Evolutionary conservation across 1,140 invertebrate species (phyloP), one percentile per base, ranked within the genome.

Genomic region (Megalopta genalis): DNA sequence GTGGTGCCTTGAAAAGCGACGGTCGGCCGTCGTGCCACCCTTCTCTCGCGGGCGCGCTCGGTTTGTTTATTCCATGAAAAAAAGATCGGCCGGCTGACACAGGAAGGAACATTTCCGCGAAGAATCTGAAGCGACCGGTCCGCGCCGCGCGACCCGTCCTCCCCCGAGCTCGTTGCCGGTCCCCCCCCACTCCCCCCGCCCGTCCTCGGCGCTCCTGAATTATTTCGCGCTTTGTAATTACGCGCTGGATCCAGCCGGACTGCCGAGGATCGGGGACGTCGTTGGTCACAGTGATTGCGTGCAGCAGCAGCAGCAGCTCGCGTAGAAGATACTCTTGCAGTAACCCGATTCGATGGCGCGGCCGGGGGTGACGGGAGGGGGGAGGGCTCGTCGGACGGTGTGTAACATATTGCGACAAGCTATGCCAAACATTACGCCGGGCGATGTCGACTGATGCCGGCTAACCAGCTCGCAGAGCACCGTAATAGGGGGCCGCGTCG

Each of bases 321-420:
- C 68, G 75, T 60, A 46, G 49, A 65, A 74, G 77, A 80, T 73
- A 76, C 80, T n/a, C n/a, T 86, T 84, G 83, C 80, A 89, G 90
- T 91, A 91, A 92, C 91, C 90, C 88, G 90, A 92, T 92, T 92
- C 84, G 84, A 84, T 60, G 82, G 63, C 62, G 82, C n/a, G 67
- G 0, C 60, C 72, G 60, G 73, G 73, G 71, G 42, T n/a, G 54
- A n/a, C n/a, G n/a, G n/a, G n/a, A n/a, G n/a, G n/a, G n/a, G n/a
- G n/a, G 60, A 39, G 37, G n/a, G 80, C 49, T 63, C 59, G 80
- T 57, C 69, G 84, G 80, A 86, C 79, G 85, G 71, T 76, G 77
- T 80, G 87, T 90, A 90, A 90, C 89, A 90, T 89, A 90, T 90
- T 90, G 88, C 89, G 86, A 90, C 89, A 89, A 90, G 88, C 86